phyloP scores from a whole-genome alignment of 1,140 invertebrate species.

The Atta texana region DNA sequence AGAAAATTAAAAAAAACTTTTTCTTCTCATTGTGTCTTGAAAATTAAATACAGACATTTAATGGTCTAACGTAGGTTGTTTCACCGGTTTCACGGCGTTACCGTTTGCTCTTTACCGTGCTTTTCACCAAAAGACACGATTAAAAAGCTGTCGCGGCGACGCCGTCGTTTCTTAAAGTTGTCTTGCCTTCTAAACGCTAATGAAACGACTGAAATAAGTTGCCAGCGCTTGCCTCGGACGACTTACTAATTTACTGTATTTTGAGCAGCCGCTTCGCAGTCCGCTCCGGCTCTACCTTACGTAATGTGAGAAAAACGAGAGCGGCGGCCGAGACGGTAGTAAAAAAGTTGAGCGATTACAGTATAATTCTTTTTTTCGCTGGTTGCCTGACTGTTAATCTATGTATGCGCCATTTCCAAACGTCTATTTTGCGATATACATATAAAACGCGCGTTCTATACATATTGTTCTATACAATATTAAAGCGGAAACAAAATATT shows the following conservation, averaged over 20 bases:
- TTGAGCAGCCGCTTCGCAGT: constrained; percentile 53
- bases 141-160: constrained; percentile 46
- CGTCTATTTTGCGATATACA: not conserved
- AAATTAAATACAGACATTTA: constrained; percentile 19
- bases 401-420: constrained; percentile 34
- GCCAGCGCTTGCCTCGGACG: constrained; percentile 53
- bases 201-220: constrained; percentile 63
- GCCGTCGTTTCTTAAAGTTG: constrained; percentile 61
- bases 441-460: not conserved
- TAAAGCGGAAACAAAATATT: not conserved
- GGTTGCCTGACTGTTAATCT: constrained; percentile 31
- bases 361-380: constrained; percentile 46
- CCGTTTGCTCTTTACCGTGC: constrained; percentile 21
- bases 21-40: not conserved
- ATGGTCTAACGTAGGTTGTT: constrained; percentile 17
- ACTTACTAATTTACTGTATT: constrained; percentile 64
- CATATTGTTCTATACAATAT: constrained; percentile 10
- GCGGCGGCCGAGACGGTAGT: constrained; percentile 2
- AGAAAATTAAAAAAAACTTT: not conserved
- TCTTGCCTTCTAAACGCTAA: constrained; percentile 56
- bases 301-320: constrained; percentile 62
- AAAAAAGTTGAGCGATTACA: constrained; percentile 57
- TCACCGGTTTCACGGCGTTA: constrained; percentile 17
- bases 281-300: constrained; percentile 29
- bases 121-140: constrained; percentile 37